A percentile compares a stretch with the other conserved stretches of the same genome.
phyloP scores from a whole-genome alignment of 2,797 vertebrate species.

The Liparis tanakae region DNA sequence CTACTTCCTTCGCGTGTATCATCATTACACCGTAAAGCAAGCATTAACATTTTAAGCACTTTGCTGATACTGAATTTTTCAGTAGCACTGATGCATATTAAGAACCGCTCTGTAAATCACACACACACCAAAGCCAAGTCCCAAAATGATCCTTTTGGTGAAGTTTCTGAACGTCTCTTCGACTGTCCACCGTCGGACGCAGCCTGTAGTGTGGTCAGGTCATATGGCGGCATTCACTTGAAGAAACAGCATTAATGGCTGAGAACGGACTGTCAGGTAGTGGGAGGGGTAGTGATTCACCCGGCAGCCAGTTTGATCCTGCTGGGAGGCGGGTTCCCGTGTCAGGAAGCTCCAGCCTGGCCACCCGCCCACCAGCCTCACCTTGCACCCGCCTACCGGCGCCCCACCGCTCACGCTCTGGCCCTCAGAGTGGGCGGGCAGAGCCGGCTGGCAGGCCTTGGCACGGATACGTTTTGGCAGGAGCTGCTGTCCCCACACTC shows the following conservation, averaged over 20 bases:
- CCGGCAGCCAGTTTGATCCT: conserved; percentile 80
- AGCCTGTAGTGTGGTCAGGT: conserved; percentile 33
- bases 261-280: conserved; percentile 71
- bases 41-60: conserved; percentile 73
- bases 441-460: conserved; percentile 79
- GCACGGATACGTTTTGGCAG: conserved; percentile 79
- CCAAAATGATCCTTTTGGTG: conserved; percentile 36
- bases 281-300: conserved; percentile 84
- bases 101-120: conserved; percentile 23
- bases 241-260: conserved; percentile 71
- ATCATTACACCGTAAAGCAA: conserved; percentile 72
- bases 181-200: conserved; percentile 32
- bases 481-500: conserved; percentile 79
- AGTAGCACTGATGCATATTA: conserved; percentile 56
- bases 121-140: conserved; percentile 3
- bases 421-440: conserved; percentile 83
- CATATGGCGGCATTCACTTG: conserved; percentile 69
- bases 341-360: conserved; percentile 86
- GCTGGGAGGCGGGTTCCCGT: conserved; percentile 81
- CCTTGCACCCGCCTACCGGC: conserved; percentile 81
- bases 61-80: conserved; percentile 62
- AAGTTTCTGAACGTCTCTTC: conserved; percentile 19
- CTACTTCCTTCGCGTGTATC: conserved; percentile 68
- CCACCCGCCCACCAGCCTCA: conserved; percentile 84
- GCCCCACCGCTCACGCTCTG: conserved; percentile 80